Evolutionary conservation across 2,797 vertebrate species (phyloP).

Genomic region (Ambastaia sidthimunki): DNA sequence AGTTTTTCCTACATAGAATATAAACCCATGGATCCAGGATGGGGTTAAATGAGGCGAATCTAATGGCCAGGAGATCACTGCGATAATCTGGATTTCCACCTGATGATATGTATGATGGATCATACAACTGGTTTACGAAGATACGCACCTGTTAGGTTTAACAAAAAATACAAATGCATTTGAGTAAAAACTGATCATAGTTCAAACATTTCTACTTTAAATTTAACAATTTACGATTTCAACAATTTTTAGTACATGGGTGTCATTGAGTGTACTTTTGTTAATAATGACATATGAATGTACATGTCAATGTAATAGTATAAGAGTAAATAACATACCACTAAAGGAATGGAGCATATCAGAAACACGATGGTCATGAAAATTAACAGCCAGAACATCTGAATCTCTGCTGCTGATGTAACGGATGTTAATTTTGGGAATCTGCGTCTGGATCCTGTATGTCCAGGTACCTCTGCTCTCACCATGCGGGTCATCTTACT

Average conservation of each 20-base stretch:
- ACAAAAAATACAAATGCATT: not conserved
- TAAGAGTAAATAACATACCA: constrained; percentile 70
- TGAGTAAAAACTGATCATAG: not conserved
- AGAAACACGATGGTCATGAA: constrained; percentile 84
- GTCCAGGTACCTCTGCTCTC: constrained; percentile 70
- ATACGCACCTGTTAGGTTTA: constrained; percentile 75
- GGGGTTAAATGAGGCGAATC: constrained; percentile 84
- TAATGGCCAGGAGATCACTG: constrained; percentile 79
- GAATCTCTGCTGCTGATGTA: constrained; percentile 80
- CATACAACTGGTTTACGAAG: constrained; percentile 81
- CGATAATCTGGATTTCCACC: constrained; percentile 73
- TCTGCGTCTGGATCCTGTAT: constrained; percentile 70
- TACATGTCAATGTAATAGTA: too few species aligned
- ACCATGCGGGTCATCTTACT: constrained; percentile 75
- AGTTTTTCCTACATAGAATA: constrained; percentile 81
- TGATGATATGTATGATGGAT: constrained; percentile 73
- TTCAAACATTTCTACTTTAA: not conserved
- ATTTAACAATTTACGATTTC: too few species aligned
- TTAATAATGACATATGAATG: too few species aligned
- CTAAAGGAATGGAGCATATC: constrained; percentile 81
- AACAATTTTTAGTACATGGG: too few species aligned
- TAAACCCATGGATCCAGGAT: constrained; percentile 85
- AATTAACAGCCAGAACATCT: constrained; percentile 83
- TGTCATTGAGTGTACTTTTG: too few species aligned
- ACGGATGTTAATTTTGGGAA: constrained; percentile 74